Evolutionary conservation across 2,797 vertebrate species (phyloP), one percentile per base, ranked within the genome.

Genomic region (Ibycter americanus): DNA sequence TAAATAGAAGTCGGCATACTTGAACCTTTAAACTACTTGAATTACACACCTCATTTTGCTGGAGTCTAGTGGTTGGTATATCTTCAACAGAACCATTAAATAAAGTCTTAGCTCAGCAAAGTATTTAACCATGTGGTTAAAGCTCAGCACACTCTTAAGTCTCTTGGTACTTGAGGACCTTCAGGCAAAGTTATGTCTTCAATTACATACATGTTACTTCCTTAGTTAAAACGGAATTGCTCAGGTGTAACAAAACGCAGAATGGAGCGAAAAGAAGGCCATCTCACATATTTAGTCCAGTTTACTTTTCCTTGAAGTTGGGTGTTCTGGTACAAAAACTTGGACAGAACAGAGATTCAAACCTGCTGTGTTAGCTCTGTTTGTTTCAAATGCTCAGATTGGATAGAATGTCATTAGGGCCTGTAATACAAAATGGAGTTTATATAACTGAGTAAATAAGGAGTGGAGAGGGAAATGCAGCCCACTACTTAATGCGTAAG

Each of bases 331-430:
- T 34, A 32, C 12, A n/a, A 20, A 40, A 31, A 1, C 7, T 15
- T 2, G 31, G 15, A 44, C 38, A 56, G 78, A n/a, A 34, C 22
- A 23, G 12, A 31, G 34, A 15, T 12, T 36, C 44, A 17, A 16
- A 9, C 23, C 55, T 15, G 23, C 3, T 26, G 2, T 0, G 34
- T 20, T 29, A 0, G 3, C 19, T 29, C 47, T 59, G 19, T 11
- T 40, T 20, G 3, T 34, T 46, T 34, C 32, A 27, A 9, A 6
- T 19, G 3, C 22, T 65, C 51, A 23, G 22, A 3, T 4, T 7
- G 54, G 22, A 6, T 36, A 44, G 40, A 42, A 34, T 4, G 16
- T 15, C 7, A 7, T 8, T 47, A 11, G 8, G 20, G 11, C 19
- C 55, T 42, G 52, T 54, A 44, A 25, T 20, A 9, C 38, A 23